A percentile compares a stretch with the other conserved stretches of the same genome.
phyloP scores from a whole-genome alignment of 2,113 vertebrate genomes.

The Melanotaenia duboulayi region DNA sequence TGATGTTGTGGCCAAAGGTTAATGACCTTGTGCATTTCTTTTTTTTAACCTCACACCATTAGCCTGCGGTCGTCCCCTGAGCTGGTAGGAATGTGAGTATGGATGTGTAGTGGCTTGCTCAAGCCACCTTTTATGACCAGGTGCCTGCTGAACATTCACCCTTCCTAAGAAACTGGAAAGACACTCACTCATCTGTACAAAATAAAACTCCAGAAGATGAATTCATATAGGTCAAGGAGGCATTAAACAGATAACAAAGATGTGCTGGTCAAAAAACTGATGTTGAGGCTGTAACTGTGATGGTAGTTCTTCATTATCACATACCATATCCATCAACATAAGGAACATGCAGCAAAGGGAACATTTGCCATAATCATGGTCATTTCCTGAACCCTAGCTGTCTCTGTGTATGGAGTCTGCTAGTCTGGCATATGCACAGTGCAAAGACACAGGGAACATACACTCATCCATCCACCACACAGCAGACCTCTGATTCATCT shows the following conservation, averaged over 20 bases:
- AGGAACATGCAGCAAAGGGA: conserved; percentile 52
- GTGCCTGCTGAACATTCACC: conserved; percentile 37
- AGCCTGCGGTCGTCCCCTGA: conserved; percentile 57
- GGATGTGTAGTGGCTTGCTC: conserved; percentile 70
- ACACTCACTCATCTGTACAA: neutral
- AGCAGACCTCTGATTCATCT: conserved; percentile 67
- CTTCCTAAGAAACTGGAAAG: conserved; percentile 30
- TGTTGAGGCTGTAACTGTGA: conserved; percentile 5
- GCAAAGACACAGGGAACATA: conserved; percentile 70
- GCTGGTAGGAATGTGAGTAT: conserved; percentile 60
- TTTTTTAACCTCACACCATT: conserved; percentile 50
- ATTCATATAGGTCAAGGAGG: neutral
- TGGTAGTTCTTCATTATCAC: conserved; percentile 48
- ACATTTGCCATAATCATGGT: conserved; percentile 69
- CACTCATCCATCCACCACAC: conserved; percentile 68
- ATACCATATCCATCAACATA: conserved; percentile 70
- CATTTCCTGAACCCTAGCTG: conserved; percentile 70
- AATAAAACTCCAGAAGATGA: neutral
- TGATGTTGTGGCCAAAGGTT: conserved; percentile 58
- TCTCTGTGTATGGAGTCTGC: conserved; percentile 73
- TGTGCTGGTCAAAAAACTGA: neutral
- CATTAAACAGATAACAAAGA: neutral
- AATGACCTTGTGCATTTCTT: conserved; percentile 55
- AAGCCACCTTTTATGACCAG: conserved; percentile 57
- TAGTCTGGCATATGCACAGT: conserved; percentile 71